phyloP scores from a whole-genome alignment of 2,113 vertebrate genomes.

The Trachemys scripta region DNA sequence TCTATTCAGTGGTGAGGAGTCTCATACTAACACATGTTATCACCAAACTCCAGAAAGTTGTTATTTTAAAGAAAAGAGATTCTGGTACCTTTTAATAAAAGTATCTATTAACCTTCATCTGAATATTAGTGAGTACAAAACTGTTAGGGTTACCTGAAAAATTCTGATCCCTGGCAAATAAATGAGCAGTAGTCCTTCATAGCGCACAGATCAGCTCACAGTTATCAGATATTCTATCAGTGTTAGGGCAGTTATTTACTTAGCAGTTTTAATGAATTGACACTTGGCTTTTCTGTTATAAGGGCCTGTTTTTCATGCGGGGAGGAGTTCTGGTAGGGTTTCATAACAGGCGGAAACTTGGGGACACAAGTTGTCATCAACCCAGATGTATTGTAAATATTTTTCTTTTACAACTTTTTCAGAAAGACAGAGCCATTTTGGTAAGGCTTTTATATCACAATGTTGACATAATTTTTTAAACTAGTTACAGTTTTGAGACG shows the following conservation, averaged over 20 bases:
- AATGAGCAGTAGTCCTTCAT: fast-evolving
- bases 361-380: neutral
- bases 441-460: constrained; percentile 5
- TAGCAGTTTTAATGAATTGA: neutral
- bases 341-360: fast-evolving
- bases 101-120: fast-evolving
- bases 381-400: constrained; percentile 15
- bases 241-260: neutral
- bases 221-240: neutral
- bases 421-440: neutral
- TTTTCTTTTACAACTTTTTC: fast-evolving
- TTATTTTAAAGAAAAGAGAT: neutral
- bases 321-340: neutral
- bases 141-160: fast-evolving
- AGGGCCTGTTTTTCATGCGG: neutral
- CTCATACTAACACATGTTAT: neutral
- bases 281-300: neutral
- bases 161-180: neutral
- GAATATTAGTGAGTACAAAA: fast-evolving
- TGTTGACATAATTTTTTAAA: neutral
- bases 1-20: neutral
- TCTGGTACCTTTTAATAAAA: no score
- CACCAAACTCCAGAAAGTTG: neutral
- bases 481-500: neutral
- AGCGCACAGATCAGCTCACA: fast-evolving